Base-by-base conservation (phyloP, 2,888 invertebrate genomes). In the Sicus ferrugineus region DNA sequence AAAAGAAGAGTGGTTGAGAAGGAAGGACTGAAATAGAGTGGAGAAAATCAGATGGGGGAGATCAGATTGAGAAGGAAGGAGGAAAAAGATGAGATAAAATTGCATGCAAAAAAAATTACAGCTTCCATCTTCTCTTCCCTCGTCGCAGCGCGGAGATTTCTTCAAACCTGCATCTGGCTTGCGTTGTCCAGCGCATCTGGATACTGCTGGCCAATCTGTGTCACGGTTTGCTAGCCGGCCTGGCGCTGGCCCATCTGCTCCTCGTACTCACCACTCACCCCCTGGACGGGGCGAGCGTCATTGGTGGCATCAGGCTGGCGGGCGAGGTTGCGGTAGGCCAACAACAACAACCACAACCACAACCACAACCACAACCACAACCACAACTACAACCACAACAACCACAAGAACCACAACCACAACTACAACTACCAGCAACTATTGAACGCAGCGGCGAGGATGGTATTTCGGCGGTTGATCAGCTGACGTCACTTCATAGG, bases 151-250 rank as follows among this genome's bases (percentile, higher is more conserved):
- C 74, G 70, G 81, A 80, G 70, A 83, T 85, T 72, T 79, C 80
- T 65, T 81, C 79, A 70, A 84, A 79, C 68, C 82, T 85, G 42
- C 82, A 84, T 77, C 75, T 86, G 73, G 84, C 86, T 71, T 85
- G 85, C 79, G 78, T 83, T 66, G 81, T 86, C 72, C 89, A 89
- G 83, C 86, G 86, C 80, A 84, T 85, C 77, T 89, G 88, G 88
- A 83, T 87, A 76, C 85, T 87, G 74, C 79, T 88, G 70, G 86
- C 88, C 48, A 87, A 86, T 66, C 84, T 89, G 61, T 88, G 88
- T 77, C 88, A 89, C 78, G 89, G 89, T 65, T 79, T 89, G 72
- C 81, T 89, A 71, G 88, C 87, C 70, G 89, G 89, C 62, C 77
- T 89, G 77, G 85, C 86, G 54, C 74, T 86, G 76, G 85, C 86